phyloP scores from a whole-genome alignment of 1,140 invertebrate genomes.

The Drosophila ohnishii region DNA sequence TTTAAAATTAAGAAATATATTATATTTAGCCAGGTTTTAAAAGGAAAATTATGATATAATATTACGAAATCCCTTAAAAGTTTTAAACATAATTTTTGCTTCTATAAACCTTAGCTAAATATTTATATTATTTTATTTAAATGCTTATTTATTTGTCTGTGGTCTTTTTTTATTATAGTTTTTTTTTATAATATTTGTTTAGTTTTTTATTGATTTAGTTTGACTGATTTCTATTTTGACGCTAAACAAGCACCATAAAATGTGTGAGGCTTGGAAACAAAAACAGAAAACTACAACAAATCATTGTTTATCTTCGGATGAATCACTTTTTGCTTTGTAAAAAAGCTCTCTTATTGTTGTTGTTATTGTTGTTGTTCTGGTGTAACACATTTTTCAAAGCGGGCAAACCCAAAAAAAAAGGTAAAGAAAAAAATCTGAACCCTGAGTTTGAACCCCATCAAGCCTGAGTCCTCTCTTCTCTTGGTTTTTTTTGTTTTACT shows the following conservation, averaged over 20 bases:
- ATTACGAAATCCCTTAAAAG: too few relatives aligned
- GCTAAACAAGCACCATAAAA: conserved; percentile 41
- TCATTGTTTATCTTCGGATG: conserved; percentile 23
- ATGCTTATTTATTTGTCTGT: neutral
- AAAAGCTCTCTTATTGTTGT: conserved; percentile 7
- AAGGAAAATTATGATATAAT: too few relatives aligned
- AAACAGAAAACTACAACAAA: conserved; percentile 9
- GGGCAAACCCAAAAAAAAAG: conserved; percentile 18
- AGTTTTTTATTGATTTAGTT: conserved; percentile 39
- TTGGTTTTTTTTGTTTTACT: conserved; percentile 16
- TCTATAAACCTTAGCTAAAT: conserved; percentile 1
- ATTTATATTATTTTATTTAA: neutral
- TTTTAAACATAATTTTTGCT: neutral
- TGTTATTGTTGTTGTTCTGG: neutral
- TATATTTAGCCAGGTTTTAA: neutral
- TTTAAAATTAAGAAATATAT: neutral
- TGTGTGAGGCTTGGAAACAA: conserved; percentile 12
- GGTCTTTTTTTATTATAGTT: neutral
- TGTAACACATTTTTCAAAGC: conserved; percentile 48
- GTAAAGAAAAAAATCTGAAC: conserved; percentile 35
- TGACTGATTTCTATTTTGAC: conserved; percentile 74
- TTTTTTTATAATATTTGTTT: conserved; percentile 16
- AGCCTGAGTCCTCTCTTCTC: neutral
- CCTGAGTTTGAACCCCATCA: conserved; percentile 29
- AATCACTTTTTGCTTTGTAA: conserved; percentile 31